Evolutionary conservation across 2,888 invertebrate genomes (phyloP), one percentile per base, ranked within the genome.

Genomic region (Keiferia lycopersicella): DNA sequence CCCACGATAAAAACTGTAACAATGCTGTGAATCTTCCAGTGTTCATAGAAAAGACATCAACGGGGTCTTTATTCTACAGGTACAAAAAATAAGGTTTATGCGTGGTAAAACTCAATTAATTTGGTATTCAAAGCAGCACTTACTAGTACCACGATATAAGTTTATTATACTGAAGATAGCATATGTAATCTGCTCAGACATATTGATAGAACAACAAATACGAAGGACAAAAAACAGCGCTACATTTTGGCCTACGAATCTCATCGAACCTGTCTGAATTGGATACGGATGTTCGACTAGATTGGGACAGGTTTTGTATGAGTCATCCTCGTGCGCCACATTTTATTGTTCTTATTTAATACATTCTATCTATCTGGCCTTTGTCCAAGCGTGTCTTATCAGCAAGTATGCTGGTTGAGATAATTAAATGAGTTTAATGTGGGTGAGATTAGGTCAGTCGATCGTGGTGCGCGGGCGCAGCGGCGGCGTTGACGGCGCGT

Each of bases 401-500:
- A 30, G 61, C 34, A 34, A 56, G 26, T 26, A 26, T 41, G 22
- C 18, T 61, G 50, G 22, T 30, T 61, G 61, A 61, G 61, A 45
- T 61, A 61, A 61, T 61, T 62, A 62, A 62, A 50, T 51, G 38
- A 51, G 51, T 61, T 18, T n/a, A 51, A 61, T 61, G 51, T 61
- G 50, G 38, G 61, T 62, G 62, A 62, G 62, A 62, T 53, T 53
- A 53, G 60, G 51, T 64, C 61, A 71, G 69, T 70, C 69, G 64
- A 68, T 69, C 73, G 66, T 72, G 81, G 83, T 80, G 83, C 76
- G 73, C 59, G 41, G 53, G 64, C 59, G 60, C 50, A 51, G 26
- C 51, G 51, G 20, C 51, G 51, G 70, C 81, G 84, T 84, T 84
- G 81, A 74, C 77, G 79, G 75, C 75, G 73, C 69, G 77, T 87